phyloP scores from a whole-genome alignment of 2,888 invertebrate genomes.

The Asteroscopus sphinx region DNA sequence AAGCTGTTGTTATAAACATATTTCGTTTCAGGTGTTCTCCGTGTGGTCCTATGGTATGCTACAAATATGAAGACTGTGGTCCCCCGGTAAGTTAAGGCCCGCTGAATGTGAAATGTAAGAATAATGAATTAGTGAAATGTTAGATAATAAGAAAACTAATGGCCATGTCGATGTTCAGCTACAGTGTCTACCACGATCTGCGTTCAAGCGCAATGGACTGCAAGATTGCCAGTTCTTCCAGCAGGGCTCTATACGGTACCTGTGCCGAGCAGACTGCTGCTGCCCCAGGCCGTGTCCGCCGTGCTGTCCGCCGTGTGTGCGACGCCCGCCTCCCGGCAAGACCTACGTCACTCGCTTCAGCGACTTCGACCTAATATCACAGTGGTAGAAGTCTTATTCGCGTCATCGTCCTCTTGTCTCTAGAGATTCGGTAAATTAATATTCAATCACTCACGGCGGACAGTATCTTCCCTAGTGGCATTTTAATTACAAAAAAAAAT shows the following conservation, averaged over 20 bases:
- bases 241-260: slow-evolving; percentile 86
- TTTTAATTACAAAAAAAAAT: slow-evolving; percentile 22
- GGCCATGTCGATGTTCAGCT: slow-evolving; percentile 69
- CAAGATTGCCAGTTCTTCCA: slow-evolving; percentile 88
- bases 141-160: slow-evolving; percentile 40
- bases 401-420: slow-evolving; percentile 60
- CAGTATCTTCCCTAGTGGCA: slow-evolving; percentile 50
- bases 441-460: slow-evolving; percentile 76
- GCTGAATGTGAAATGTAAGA: neutral
- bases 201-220: slow-evolving; percentile 88
- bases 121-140: neutral
- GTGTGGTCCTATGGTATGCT: slow-evolving; percentile 86
- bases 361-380: slow-evolving; percentile 85
- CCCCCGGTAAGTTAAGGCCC: slow-evolving; percentile 76
- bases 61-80: slow-evolving; percentile 88
- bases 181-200: slow-evolving; percentile 86
- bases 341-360: slow-evolving; percentile 87
- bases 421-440: slow-evolving; percentile 71
- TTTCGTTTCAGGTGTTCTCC: slow-evolving; percentile 80
- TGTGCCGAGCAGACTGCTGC: slow-evolving; percentile 79
- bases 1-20: neutral
- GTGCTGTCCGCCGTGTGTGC: slow-evolving; percentile 85
- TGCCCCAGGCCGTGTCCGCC: slow-evolving; percentile 80
- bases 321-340: slow-evolving; percentile 84
- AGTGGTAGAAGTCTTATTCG: slow-evolving; percentile 75